Base-by-base conservation (phyloP, 2,113 vertebrate genomes). In the Limnothrissa miodon region DNA sequence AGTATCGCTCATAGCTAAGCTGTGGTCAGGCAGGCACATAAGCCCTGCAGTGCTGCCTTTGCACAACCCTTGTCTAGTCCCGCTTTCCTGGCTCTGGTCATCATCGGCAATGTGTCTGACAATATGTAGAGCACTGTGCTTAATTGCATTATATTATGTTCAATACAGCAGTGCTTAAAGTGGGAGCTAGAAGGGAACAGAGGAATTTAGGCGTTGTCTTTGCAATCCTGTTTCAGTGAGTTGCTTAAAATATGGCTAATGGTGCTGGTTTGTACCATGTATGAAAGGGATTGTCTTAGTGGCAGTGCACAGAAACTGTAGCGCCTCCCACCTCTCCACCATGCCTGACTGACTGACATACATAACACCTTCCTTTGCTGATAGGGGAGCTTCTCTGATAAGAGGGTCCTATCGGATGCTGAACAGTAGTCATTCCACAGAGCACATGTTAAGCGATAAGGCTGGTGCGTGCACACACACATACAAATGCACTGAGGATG, bases 401-500 rank as follows among this genome's bases (percentile, higher is more conserved):
- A 89, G 44, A 10, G 0, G 46, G 70, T 78, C 84, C 88, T 93
- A 94, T 94, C 93, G 86, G 87, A 85, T 85, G 83, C 62, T 42
- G 82, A 90, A 87, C 92, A 91, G 92, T 90, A 85, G 90, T 88
- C 86, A 89, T 91, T 90, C 91, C 91, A 88, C 87, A 74, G 80
- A 87, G 88, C 88, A 86, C 86, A 82, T 82, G 88, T 89, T 78
- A 85, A 81, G 80, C 70, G 93, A 94, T 93, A 93, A 94, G 92
- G 59, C 59, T 33, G 25, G 59, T 66, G 59, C 21, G 80, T 82
- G 56, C 82, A 45, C 86, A 9, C 13, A 81, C 83, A 66, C 82
- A 45, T 85, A 9, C 13, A 19, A 25, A 17, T 53, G 25, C 44
- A 42, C 56, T 81, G 59, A 59, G 36, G 62, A 66, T 66, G 29